Evolutionary conservation across 1,140 invertebrate genomes (phyloP).

Genomic region (Pseudomyrmex concolor): DNA sequence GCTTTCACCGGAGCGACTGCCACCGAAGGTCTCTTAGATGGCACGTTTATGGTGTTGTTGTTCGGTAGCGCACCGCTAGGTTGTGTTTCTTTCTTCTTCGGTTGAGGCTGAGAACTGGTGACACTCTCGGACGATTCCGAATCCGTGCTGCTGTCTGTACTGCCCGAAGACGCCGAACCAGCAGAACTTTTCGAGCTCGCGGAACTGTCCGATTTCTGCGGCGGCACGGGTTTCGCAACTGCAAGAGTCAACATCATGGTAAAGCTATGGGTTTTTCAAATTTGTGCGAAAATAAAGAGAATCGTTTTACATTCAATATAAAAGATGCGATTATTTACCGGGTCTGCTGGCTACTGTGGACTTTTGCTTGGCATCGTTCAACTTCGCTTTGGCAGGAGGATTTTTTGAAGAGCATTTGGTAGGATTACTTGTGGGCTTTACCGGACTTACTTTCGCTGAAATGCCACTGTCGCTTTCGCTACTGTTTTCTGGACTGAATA

Average conservation of each 20-base stretch:
- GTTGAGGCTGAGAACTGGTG: constrained; percentile 78
- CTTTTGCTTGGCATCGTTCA: constrained; percentile 77
- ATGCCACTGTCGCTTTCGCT: constrained; percentile 88
- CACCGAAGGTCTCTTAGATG: constrained; percentile 83
- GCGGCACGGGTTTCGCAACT: constrained; percentile 68
- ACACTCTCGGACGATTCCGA: constrained; percentile 84
- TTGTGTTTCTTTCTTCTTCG: constrained; percentile 82
- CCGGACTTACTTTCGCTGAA: constrained; percentile 75
- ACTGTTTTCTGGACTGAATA: constrained; percentile 93
- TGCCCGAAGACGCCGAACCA: constrained; percentile 81
- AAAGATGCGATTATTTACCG: constrained; percentile 70
- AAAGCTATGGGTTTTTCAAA: not conserved
- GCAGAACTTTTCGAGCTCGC: constrained; percentile 83
- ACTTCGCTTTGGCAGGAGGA: constrained; percentile 78
- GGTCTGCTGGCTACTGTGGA: constrained; percentile 74
- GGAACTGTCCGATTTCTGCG: constrained; percentile 82
- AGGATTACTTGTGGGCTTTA: constrained; percentile 74
- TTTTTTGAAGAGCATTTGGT: constrained; percentile 76
- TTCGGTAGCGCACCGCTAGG: constrained; percentile 65
- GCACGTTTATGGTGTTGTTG: constrained; percentile 73
- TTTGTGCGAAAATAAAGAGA: not conserved
- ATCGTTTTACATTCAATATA: not conserved
- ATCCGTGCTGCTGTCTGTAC: constrained; percentile 83
- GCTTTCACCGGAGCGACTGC: constrained; percentile 81
- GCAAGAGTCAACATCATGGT: constrained; percentile 47